Evolutionary conservation across 2,888 invertebrate genomes (phyloP).

Genomic region (Stratiomys singularior): DNA sequence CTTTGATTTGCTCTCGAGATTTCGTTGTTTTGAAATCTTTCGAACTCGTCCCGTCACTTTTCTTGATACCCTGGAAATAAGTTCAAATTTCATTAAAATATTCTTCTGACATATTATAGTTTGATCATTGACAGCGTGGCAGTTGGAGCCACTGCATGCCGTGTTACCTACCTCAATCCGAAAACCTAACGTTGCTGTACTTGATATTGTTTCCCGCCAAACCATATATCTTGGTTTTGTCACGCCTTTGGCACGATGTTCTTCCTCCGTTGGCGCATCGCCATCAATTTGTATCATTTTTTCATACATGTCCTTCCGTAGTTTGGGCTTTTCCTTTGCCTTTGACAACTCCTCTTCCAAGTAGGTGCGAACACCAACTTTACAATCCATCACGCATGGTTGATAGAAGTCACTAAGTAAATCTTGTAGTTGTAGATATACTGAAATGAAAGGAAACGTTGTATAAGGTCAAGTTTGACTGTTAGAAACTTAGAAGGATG

Average conservation of each 20-base stretch:
- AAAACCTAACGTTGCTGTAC: constrained; percentile 96
- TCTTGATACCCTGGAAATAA: constrained; percentile 76
- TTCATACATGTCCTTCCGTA: constrained; percentile 95
- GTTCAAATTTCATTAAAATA: neutral
- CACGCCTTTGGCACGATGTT: constrained; percentile 88
- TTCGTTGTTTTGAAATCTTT: constrained; percentile 97
- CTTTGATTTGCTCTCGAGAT: constrained; percentile 81
- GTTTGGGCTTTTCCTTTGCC: constrained; percentile 92
- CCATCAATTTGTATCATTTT: constrained; percentile 96
- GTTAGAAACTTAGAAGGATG: too few relatives aligned
- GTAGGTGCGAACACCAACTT: constrained; percentile 94
- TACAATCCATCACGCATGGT: constrained; percentile 97
- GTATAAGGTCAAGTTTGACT: too few relatives aligned
- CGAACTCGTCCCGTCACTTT: constrained; percentile 88
- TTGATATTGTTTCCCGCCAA: constrained; percentile 97
- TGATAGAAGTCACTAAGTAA: constrained; percentile 88
- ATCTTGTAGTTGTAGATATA: constrained; percentile 92
- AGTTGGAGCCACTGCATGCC: too few relatives aligned
- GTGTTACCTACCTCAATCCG: constrained; percentile 85
- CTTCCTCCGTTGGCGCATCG: constrained; percentile 88
- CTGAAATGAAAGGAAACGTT: constrained; percentile 57
- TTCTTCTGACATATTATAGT: too few relatives aligned
- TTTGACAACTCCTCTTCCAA: constrained; percentile 94
- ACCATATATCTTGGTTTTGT: constrained; percentile 96
- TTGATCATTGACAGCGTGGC: too few relatives aligned